Percentiles rank a stretch among this genome's conserved stretches.
Conservation (phyloP, 2,113 vertebrate genomes). For the Bujurquina vittata region DNA sequence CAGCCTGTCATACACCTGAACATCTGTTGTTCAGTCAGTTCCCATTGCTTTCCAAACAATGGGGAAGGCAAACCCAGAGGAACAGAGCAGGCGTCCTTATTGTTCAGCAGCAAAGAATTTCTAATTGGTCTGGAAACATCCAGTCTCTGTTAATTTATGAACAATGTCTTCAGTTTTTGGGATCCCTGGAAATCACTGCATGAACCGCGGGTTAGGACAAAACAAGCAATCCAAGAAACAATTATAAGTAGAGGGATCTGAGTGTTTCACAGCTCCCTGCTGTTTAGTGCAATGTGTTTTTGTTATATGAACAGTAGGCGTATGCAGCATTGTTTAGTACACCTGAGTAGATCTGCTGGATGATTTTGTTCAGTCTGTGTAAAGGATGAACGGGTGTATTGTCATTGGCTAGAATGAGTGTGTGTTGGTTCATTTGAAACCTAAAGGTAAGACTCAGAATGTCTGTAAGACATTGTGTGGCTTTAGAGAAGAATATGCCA, state of each 20-base stretch:
- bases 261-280: slow-evolving; percentile 13
- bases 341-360: neutral
- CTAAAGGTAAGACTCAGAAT: neutral
- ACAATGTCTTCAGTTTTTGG: slow-evolving; percentile 29
- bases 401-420: neutral
- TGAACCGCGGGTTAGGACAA: neutral
- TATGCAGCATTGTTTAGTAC: neutral
- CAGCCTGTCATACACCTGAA: neutral
- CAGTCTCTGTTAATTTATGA: slow-evolving; percentile 25
- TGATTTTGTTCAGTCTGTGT: neutral
- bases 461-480: neutral
- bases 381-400: neutral
- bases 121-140: slow-evolving; percentile 40
- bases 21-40: neutral
- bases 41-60: neutral
- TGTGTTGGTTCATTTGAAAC: neutral
- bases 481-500: neutral
- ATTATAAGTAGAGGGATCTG: slow-evolving; percentile 2
- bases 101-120: slow-evolving; percentile 19
- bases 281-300: neutral
- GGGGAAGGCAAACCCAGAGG: slow-evolving; percentile 11
- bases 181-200: slow-evolving; percentile 8
- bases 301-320: neutral
- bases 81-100: slow-evolving; percentile 3
- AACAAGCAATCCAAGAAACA: neutral